Base-by-base conservation (phyloP, 2,797 vertebrate species). In the Sciaenops ocellatus region DNA sequence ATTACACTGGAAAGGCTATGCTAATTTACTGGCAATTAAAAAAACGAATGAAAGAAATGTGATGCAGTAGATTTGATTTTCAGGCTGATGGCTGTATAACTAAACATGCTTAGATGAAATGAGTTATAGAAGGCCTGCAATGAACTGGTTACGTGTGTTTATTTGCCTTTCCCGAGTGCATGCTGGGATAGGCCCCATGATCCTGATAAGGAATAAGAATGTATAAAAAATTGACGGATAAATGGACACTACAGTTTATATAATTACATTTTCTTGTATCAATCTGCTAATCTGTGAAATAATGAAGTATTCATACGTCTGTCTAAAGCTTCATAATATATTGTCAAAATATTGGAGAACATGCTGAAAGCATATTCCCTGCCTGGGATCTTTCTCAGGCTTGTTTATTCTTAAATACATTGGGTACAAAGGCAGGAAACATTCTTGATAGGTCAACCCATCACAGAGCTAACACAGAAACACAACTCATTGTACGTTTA, bases 21-120 rank as follows among this genome's bases (percentile, higher is more conserved):
- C 61, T 79, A 74, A 80, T 90, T 76, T 2, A 1, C 61, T 62
- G 54, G 10, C 60, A 79, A 70, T 71, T 73, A 79, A 72, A 64
- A 30, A 22, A 69, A 67, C 42, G 20, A 83, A 55, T 67, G 30
- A 69, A 57, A 67, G 24, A 28, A 71, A n/a, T 26, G 46, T 67
- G 44, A 76, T 18, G 17, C 24, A 30, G 12, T 42, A 34, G 51
- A 70, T 46, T 59, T 5, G 17, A n/a, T 60, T 77, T 42, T 47
- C 9, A 52, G 12, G 54, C 24, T 64, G 52, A 56, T 6, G 0
- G 34, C 70, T 62, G 13, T 68, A 34, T 26, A 17, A 22, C 13
- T 44, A 28, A 48, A n/a, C n/a, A n/a, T 61, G 20, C 76, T 51
- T 15, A 12, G 12, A 44, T 12, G 13, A 55, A 18, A 60, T 50